These are phyloP conservation scores for Styela plicata DNA, from an alignment of 23 tunicate genomes.

Conservation along the genomic window DNA sequence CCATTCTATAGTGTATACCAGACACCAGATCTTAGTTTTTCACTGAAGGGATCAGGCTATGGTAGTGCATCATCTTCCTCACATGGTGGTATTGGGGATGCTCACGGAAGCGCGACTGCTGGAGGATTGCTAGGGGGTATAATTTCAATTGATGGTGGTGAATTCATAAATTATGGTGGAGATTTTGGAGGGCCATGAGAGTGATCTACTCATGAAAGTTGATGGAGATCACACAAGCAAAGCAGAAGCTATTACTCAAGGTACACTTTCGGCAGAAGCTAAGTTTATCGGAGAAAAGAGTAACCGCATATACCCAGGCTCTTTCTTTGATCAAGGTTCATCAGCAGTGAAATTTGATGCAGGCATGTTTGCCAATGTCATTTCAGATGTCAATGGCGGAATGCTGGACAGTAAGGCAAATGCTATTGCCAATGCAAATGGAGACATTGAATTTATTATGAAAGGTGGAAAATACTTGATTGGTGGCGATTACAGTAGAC, in stretches of 20 bases:
- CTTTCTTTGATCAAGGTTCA: neutral
- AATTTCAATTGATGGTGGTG: neutral
- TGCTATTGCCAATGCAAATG: neutral
- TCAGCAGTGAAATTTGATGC: too few relatives aligned
- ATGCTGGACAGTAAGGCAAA: neutral
- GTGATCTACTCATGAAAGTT: neutral
- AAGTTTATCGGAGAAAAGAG: neutral
- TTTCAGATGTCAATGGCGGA: neutral
- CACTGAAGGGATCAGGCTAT: neutral
- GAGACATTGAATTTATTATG: neutral
- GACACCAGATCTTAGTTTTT: neutral
- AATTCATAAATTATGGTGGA: neutral
- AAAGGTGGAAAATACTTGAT: neutral
- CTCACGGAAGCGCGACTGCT: too few relatives aligned
- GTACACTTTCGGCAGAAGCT: neutral
- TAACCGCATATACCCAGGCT: neutral
- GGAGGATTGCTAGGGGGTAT: too few relatives aligned
- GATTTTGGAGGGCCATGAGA: neutral
- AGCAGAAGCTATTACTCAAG: neutral
- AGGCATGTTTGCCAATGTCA: neutral
- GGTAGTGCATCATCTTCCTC: neutral
- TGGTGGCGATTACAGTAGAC: too few relatives aligned
- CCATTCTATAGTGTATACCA: neutral
- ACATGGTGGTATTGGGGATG: too few relatives aligned
- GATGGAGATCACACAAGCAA: neutral